These are phyloP conservation scores for Diabrotica undecimpunctata DNA, from an alignment of 1,140 invertebrate species.

Conservation along the genomic window DNA sequence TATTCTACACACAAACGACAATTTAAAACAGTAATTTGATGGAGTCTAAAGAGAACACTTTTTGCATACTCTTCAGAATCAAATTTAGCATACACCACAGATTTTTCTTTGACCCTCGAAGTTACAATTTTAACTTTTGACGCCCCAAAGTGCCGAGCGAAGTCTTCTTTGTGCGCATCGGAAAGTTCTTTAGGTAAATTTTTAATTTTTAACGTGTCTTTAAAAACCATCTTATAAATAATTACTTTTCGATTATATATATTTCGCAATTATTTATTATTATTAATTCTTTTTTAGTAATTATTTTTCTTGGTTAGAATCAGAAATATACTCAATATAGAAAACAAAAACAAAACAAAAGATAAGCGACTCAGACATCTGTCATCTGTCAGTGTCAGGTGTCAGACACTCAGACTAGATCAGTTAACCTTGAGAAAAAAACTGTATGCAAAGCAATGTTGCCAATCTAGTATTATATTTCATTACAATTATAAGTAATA, in stretches of 20 bases:
- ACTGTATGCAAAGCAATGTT: no score
- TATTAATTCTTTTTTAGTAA: background rate
- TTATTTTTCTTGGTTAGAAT: no score
- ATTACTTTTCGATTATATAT: background rate
- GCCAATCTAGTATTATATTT: no score
- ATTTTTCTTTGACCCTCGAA: constrained; percentile 38
- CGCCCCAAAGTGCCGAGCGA: constrained; percentile 45
- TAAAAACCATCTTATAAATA: constrained; percentile 41
- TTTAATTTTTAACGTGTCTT: constrained; percentile 43
- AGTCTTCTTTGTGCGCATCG: constrained; percentile 44
- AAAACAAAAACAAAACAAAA: no score
- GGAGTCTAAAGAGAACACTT: constrained; percentile 57
- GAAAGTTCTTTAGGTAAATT: constrained; percentile 44
- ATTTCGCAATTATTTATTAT: background rate
- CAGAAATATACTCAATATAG: no score
- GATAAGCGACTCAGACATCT: no score
- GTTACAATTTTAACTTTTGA: constrained; percentile 44
- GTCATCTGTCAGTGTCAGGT: no score
- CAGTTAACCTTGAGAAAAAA: no score
- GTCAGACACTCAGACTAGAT: no score
- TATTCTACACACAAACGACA: constrained; percentile 60
- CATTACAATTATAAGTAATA: no score
- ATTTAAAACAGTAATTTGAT: constrained; percentile 62
- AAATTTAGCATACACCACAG: constrained; percentile 54
- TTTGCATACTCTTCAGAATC: constrained; percentile 53